These are phyloP conservation scores for Acanthurus tractus DNA, from an alignment of 2,797 vertebrate genomes.

Conservation along the genomic window DNA sequence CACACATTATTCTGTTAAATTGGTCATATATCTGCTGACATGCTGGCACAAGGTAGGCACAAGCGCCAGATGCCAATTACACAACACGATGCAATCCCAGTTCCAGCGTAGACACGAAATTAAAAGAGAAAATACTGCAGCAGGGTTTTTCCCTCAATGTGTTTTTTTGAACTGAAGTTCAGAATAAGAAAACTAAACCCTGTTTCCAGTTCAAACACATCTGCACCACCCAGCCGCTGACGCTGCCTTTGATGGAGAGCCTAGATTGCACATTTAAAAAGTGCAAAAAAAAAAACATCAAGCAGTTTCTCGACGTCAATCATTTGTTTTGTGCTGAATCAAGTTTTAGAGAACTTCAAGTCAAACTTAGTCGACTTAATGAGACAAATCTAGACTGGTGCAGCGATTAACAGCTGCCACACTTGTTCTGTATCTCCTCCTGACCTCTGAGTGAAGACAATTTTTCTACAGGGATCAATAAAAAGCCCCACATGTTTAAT, in stretches of 20 bases:
- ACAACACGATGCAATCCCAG: neutral
- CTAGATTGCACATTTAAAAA: neutral
- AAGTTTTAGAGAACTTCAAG: too few species aligned
- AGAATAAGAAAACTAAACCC: neutral
- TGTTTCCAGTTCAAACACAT: neutral
- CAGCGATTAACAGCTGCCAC: neutral
- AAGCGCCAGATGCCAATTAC: too few species aligned
- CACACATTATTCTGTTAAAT: too few species aligned
- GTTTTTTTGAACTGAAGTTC: neutral
- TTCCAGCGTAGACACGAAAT: too few species aligned
- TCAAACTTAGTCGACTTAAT: neutral
- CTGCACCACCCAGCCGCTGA: neutral
- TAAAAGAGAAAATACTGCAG: neutral
- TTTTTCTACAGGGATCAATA: conserved; percentile 54
- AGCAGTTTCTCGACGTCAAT: too few species aligned
- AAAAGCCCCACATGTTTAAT: conserved; percentile 45
- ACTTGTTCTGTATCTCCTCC: conserved; percentile 14
- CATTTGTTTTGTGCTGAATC: too few species aligned
- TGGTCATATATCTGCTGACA: too few species aligned
- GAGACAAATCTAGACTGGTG: neutral
- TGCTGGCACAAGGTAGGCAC: too few species aligned
- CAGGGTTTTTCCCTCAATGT: neutral
- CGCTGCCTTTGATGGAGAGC: neutral
- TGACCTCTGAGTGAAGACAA: conserved; percentile 21
- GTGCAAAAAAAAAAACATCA: neutral